Percentiles rank a stretch among this genome's conserved stretches.
Evolutionary conservation across 2,888 invertebrate species (phyloP).

Genomic region (Hyppa rectilinea): DNA sequence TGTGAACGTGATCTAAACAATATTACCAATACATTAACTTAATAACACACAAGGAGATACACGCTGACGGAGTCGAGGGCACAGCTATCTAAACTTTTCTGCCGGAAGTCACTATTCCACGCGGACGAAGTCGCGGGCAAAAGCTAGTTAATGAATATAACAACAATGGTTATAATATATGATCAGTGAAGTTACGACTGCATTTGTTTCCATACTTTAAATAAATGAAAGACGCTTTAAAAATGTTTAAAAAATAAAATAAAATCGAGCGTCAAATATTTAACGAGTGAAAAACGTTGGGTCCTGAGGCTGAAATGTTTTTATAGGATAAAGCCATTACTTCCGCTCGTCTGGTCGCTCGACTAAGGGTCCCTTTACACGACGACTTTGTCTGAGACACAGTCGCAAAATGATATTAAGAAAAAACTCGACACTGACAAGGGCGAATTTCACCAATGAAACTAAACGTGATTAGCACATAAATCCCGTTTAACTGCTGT

Average conservation of each 20-base stretch:
- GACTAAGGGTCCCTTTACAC: constrained; percentile 28
- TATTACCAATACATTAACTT: too few species aligned
- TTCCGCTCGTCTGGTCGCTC: constrained; percentile 45
- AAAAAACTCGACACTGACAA: too few species aligned
- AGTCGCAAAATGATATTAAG: neutral
- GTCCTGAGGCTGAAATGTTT: constrained; percentile 55
- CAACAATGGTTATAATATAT: neutral
- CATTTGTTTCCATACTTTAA: neutral
- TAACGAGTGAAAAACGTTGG: constrained; percentile 50
- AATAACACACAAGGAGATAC: too few species aligned
- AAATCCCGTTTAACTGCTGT: too few species aligned
- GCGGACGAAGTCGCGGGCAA: too few species aligned
- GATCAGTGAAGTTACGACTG: neutral
- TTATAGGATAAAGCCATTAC: constrained; percentile 57
- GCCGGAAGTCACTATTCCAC: too few species aligned
- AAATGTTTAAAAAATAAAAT: constrained; percentile 8
- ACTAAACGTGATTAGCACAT: too few species aligned
- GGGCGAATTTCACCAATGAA: too few species aligned
- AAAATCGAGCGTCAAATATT: constrained; percentile 44
- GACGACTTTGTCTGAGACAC: neutral
- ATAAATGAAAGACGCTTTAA: constrained; percentile 1
- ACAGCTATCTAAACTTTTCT: too few species aligned
- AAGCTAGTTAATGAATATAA: too few species aligned
- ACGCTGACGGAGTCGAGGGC: too few species aligned
- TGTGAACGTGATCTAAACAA: too few species aligned